phyloP scores from a whole-genome alignment of 2,888 invertebrate species.

The Adela reaumurella region DNA sequence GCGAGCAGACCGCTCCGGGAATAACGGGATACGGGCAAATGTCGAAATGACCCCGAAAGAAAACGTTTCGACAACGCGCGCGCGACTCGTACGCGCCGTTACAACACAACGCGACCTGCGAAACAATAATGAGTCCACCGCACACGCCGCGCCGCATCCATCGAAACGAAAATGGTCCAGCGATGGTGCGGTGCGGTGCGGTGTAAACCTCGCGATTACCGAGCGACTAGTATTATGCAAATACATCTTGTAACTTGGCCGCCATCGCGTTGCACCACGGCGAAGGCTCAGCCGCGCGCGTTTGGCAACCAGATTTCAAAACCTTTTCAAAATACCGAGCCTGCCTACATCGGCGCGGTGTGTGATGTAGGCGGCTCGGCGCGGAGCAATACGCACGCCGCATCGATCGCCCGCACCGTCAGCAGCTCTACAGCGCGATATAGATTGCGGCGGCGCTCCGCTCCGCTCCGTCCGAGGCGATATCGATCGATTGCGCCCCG shows the following conservation, averaged over 20 bases:
- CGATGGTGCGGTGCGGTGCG: constrained; percentile 16
- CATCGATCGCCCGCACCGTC: constrained; percentile 2
- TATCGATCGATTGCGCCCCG: background rate
- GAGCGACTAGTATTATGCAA: constrained; percentile 47
- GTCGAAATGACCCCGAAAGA: too few species aligned
- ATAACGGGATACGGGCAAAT: too few species aligned
- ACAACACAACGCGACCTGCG: too few species aligned
- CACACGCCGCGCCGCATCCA: too few species aligned
- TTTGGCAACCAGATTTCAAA: constrained; percentile 48
- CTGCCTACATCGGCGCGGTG: constrained; percentile 27
- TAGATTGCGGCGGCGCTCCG: background rate
- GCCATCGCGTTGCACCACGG: constrained; percentile 40
- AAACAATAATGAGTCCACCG: too few species aligned
- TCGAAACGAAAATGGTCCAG: background rate
- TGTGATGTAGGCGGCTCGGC: constrained; percentile 19
- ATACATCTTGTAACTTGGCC: constrained; percentile 40
- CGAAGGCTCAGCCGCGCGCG: constrained; percentile 10
- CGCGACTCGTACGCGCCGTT: too few species aligned
- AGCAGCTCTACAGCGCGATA: too few species aligned
- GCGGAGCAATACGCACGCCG: constrained; percentile 13
- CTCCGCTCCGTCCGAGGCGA: too few species aligned
- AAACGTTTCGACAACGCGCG: too few species aligned
- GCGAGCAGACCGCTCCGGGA: too few species aligned
- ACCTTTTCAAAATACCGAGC: constrained; percentile 45
- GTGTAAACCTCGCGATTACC: constrained; percentile 28